phyloP scores from a whole-genome alignment of 2,113 vertebrate species.

The Gulo gulo region DNA sequence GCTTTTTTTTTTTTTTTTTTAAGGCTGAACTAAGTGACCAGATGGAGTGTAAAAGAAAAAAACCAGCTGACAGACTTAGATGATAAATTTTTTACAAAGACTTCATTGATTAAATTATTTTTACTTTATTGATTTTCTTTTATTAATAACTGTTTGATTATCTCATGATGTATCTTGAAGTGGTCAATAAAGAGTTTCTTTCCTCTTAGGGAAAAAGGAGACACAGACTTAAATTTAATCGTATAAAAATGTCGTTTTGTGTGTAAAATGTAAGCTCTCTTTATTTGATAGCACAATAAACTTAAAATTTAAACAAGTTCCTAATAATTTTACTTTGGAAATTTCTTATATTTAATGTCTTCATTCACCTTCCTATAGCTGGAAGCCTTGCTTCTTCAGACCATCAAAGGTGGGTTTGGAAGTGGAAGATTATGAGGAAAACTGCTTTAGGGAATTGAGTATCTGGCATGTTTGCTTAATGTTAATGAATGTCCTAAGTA shows the following conservation, averaged over 20 bases:
- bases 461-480: neutral
- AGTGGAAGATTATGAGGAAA: neutral
- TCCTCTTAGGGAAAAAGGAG: neutral
- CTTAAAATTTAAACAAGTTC: conserved; percentile 38
- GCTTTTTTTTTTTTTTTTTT: neutral
- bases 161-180: conserved; percentile 5
- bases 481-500: neutral
- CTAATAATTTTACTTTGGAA: neutral
- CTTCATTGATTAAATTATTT: conserved; percentile 38
- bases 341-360: neutral
- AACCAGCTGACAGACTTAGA: neutral
- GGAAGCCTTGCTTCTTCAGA: neutral
- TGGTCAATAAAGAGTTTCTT: conserved; percentile 32
- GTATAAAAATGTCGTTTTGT: conserved; percentile 25
- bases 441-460: neutral
- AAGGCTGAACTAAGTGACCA: neutral
- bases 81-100: conserved; percentile 15
- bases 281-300: neutral
- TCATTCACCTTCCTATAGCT: neutral
- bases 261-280: neutral
- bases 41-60: neutral
- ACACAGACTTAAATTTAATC: conserved; percentile 51
- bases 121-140: conserved; percentile 37
- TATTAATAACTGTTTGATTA: conserved; percentile 45
- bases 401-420: neutral